Conservation (phyloP, 2,888 invertebrate genomes). For the Troilus luridus region DNA sequence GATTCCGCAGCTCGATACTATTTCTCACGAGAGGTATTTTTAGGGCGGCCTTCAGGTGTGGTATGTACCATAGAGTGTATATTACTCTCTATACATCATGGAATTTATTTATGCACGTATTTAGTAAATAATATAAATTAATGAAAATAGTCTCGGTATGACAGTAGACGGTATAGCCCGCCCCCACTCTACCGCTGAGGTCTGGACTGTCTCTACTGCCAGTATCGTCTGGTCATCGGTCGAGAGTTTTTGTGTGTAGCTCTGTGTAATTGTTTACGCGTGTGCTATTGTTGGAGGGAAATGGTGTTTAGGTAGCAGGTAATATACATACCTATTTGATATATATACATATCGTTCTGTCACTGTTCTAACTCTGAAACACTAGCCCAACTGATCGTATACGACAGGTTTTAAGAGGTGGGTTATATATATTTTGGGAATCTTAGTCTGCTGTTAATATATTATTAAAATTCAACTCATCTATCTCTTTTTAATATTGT, state of each 20-base stretch:
- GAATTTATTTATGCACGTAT: neutral
- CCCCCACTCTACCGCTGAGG: constrained; percentile 1
- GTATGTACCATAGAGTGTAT: neutral
- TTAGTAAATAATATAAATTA: neutral
- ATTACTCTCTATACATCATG: neutral
- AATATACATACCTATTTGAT: neutral
- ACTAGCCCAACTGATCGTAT: neutral
- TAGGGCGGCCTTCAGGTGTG: neutral
- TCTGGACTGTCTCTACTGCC: neutral
- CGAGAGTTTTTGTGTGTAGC: neutral
- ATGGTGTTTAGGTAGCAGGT: constrained; percentile 13
- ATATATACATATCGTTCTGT: neutral
- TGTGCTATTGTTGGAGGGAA: neutral
- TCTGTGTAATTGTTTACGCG: neutral
- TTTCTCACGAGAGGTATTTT: constrained; percentile 36
- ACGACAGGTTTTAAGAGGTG: neutral
- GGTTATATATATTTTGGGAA: neutral
- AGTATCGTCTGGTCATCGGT: constrained; percentile 17
- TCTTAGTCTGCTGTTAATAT: neutral
- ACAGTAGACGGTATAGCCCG: neutral
- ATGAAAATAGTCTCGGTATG: neutral
- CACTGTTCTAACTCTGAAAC: neutral
- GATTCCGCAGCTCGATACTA: constrained; percentile 7
- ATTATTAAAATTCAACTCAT: neutral
- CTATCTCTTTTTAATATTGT: neutral